Percentiles rank a stretch among this genome's conserved stretches.
Conservation (phyloP, 2,113 vertebrate genomes). For the Scomber scombrus region DNA sequence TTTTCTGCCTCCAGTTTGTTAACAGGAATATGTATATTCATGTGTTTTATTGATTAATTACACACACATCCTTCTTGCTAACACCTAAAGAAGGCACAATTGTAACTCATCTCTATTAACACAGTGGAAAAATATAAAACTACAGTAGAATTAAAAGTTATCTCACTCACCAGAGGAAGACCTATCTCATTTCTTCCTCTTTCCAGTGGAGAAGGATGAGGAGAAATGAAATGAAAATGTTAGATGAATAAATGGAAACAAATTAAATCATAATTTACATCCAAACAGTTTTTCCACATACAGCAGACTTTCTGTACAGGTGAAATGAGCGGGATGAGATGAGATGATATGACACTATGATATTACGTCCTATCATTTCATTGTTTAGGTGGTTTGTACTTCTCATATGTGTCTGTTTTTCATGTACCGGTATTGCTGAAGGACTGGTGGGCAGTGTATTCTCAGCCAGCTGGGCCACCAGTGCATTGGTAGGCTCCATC, state of each 20-base stretch:
- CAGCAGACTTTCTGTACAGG: slow-evolving; percentile 6
- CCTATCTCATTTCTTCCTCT: slow-evolving; percentile 81
- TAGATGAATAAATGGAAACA: slow-evolving; percentile 58
- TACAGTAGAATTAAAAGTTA: slow-evolving; percentile 25
- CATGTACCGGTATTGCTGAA: slow-evolving; percentile 77
- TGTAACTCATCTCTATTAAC: slow-evolving; percentile 3
- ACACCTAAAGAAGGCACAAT: background rate
- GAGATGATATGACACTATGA: slow-evolving; percentile 22
- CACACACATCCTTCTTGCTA: background rate
- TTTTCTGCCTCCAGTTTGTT: background rate
- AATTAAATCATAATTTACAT: background rate
- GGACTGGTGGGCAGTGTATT: slow-evolving; percentile 91
- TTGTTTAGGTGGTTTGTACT: background rate
- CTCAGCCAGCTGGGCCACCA: slow-evolving; percentile 91
- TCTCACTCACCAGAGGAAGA: slow-evolving; percentile 78
- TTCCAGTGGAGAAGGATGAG: slow-evolving; percentile 64
- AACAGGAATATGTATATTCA: background rate
- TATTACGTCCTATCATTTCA: background rate
- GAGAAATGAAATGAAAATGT: slow-evolving; percentile 79
- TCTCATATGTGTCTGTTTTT: background rate
- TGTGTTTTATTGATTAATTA: background rate
- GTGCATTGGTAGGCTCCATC: slow-evolving; percentile 89
- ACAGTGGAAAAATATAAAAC: background rate
- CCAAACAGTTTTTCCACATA: background rate
- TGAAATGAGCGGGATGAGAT: slow-evolving; percentile 51